Conservation (phyloP, 2,113 vertebrate species). For the Labeo rohita region DNA sequence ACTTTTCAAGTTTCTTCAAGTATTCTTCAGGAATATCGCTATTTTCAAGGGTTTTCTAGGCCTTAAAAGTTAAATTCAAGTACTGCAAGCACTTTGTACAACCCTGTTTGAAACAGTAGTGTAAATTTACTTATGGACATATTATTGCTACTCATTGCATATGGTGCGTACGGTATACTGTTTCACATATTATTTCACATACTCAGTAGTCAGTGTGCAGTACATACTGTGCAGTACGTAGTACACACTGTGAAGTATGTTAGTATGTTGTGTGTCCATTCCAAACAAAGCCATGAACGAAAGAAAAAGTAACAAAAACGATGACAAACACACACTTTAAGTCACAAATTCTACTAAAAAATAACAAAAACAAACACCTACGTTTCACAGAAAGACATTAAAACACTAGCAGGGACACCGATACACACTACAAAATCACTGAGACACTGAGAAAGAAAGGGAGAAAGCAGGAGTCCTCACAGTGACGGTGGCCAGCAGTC, state of each 20-base stretch:
- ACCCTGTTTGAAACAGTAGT: too few species aligned
- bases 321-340: background rate
- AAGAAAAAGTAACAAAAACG: constrained; percentile 3
- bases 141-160: too few species aligned
- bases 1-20: too few species aligned
- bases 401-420: background rate
- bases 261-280: background rate
- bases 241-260: background rate
- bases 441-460: background rate
- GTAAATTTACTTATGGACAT: too few species aligned
- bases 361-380: background rate
- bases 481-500: constrained; percentile 90
- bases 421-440: background rate
- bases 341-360: background rate
- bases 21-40: too few species aligned
- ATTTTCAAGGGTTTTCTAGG: too few species aligned
- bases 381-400: background rate
- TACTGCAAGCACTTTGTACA: too few species aligned
- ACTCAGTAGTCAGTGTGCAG: background rate
- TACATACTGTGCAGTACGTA: background rate
- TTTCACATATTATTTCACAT: background rate
- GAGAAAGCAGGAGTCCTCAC: constrained; percentile 71
- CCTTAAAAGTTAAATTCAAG: too few species aligned
- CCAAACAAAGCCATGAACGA: constrained; percentile 11
- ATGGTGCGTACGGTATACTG: too few species aligned